Evolutionary conservation across 2,888 invertebrate genomes (phyloP).

Genomic region (Macrostomum cliftonense): DNA sequence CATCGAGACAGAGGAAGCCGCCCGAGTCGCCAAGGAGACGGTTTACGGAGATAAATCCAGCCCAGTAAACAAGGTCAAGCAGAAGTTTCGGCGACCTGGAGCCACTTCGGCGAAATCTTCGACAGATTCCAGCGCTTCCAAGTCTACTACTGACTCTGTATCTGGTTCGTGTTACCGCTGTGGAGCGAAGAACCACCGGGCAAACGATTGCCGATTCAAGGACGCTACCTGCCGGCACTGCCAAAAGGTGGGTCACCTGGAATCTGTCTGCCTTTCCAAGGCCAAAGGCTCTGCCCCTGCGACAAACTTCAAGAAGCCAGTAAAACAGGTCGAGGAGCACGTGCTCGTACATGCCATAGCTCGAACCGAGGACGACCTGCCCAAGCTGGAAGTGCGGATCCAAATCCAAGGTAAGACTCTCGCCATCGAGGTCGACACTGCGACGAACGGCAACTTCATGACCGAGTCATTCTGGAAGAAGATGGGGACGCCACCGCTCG

Average conservation of each 20-base stretch:
- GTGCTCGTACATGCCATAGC: too few relatives aligned
- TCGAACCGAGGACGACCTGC: not conserved
- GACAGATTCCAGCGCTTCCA: too few relatives aligned
- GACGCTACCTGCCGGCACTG: not conserved
- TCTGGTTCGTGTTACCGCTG: too few relatives aligned
- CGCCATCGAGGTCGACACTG: too few relatives aligned
- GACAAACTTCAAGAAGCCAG: too few relatives aligned
- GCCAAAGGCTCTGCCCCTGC: not conserved
- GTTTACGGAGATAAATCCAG: constrained; percentile 9
- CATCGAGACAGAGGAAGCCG: constrained; percentile 14
- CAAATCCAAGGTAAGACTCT: not conserved
- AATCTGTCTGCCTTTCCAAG: not conserved
- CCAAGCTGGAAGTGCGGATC: constrained; percentile 10
- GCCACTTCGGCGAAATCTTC: not conserved
- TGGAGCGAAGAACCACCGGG: not conserved
- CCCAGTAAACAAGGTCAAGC: constrained; percentile 9
- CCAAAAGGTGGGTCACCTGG: not conserved
- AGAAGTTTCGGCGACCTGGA: constrained; percentile 3
- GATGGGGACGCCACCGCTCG: too few relatives aligned
- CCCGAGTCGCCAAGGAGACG: constrained; percentile 14
- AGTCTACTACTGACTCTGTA: too few relatives aligned
- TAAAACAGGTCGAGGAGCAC: too few relatives aligned
- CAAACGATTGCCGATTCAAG: not conserved
- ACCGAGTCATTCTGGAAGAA: too few relatives aligned
- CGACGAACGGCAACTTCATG: too few relatives aligned